Conservation (phyloP, 2,797 vertebrate genomes). For the Rhadinocentrus ornatus region DNA sequence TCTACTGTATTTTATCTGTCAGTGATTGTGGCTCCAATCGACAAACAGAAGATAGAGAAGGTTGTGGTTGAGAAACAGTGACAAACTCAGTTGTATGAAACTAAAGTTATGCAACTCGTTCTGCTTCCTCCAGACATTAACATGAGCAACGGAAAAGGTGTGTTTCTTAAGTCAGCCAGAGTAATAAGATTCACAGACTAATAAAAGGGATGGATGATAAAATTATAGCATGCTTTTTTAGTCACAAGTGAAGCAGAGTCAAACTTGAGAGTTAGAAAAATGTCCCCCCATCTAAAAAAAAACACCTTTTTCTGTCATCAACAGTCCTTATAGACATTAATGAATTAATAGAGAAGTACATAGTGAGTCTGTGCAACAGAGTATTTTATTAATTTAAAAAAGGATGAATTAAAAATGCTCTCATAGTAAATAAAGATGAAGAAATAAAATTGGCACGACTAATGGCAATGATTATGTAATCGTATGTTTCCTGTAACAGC, state of each 20-base stretch:
- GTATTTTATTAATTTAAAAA: neutral
- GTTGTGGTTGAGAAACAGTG: slow-evolving; percentile 34
- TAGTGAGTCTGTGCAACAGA: neutral
- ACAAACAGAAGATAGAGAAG: slow-evolving; percentile 10
- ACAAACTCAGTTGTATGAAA: slow-evolving; percentile 35
- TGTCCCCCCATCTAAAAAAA: neutral
- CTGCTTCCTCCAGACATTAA: slow-evolving; percentile 22
- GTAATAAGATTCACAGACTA: slow-evolving; percentile 14
- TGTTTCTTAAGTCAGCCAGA: slow-evolving; percentile 1
- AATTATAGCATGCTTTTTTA: neutral
- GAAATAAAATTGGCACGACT: slow-evolving; percentile 7
- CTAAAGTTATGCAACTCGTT: slow-evolving; percentile 46
- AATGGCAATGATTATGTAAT: slow-evolving; percentile 18
- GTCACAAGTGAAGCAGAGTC: neutral
- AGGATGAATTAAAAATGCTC: neutral
- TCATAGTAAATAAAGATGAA: neutral
- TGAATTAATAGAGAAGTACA: neutral
- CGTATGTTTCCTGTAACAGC: slow-evolving; percentile 9
- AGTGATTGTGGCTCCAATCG: neutral
- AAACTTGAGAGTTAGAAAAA: neutral
- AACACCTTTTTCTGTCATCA: neutral
- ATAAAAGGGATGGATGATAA: neutral
- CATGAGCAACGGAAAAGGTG: slow-evolving; percentile 27
- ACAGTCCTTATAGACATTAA: neutral
- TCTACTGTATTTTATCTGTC: slow-evolving; percentile 7